Evolutionary conservation across 2,797 vertebrate species (phyloP), one percentile per base, ranked within the genome.

Genomic region (Clamator glandarius): DNA sequence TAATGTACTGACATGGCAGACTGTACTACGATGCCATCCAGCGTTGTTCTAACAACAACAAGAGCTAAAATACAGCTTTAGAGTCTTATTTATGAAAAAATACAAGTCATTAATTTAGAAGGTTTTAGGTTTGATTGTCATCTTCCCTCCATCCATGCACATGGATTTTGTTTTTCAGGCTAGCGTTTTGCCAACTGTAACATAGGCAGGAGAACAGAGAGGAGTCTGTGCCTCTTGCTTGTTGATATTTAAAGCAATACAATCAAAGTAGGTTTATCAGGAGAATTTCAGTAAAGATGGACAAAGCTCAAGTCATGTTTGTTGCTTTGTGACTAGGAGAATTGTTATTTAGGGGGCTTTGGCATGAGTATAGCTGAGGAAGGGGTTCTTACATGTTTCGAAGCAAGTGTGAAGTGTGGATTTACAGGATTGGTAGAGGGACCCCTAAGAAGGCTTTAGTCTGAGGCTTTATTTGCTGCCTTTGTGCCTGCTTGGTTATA

Each of bases 1-100:
- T 94, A 89, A 91, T 87, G 64, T 92, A 84, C 67, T 97, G 93
- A 95, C 57, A 19, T 84, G 81, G 91, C 90, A 96, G 79, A n/a
- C 85, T 96, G 52, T 84, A 52, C 36, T 92, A 48, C 81, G 92
- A 5, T 51, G 66, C 73, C 51, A 84, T 78, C 79, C 50, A 90
- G 48, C 46, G 76, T 81, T 76, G 90, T 42, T 66, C 51, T 69
- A 33, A 54, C 69, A 74, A 63, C 33, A 70, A 50, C 57, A 90
- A 70, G 67, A 95, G 29, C 57, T 91, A 63, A 50, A 68, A 73
- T 69, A 23, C 8, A 79, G 17, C 86, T 94, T 91, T 70, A 89
- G 39, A 93, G 39, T 73, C 44, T 54, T 12, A 31, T 74, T 85
- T 64, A 9, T 63, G 72, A 81, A 13, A 35, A 24, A 51, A 29